Percentiles rank a stretch among this genome's conserved stretches.
Evolutionary conservation across 2,113 vertebrate genomes (phyloP).

Genomic region (Lates calcarifer): DNA sequence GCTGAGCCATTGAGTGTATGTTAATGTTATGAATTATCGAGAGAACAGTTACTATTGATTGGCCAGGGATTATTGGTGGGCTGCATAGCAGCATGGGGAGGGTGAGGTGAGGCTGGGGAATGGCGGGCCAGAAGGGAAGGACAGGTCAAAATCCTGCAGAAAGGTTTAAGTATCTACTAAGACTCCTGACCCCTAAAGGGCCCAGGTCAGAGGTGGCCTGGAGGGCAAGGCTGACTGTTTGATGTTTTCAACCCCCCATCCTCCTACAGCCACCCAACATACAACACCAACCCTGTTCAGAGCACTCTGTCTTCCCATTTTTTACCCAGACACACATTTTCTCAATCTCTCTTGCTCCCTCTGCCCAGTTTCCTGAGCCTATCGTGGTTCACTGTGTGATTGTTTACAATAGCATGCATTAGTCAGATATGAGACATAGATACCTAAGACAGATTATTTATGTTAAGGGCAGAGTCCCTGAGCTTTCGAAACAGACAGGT

Average conservation of each 20-base stretch:
- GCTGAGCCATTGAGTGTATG: conserved; percentile 87
- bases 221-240: conserved; percentile 70
- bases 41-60: conserved; percentile 90
- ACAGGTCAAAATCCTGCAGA: conserved; percentile 80
- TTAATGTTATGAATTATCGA: conserved; percentile 92
- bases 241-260: conserved; percentile 44
- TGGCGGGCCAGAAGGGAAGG: conserved; percentile 64
- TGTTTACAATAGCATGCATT: conserved; percentile 76
- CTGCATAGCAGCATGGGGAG: conserved; percentile 59
- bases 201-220: conserved; percentile 80
- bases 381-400: conserved; percentile 34
- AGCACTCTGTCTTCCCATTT: conserved; percentile 11
- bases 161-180: conserved; percentile 82
- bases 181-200: conserved; percentile 77
- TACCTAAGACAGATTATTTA: conserved; percentile 71
- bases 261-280: conserved; percentile 10
- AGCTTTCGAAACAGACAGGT: conserved; percentile 61
- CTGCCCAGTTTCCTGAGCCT: conserved; percentile 34
- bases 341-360: conserved; percentile 14
- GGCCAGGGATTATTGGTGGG: conserved; percentile 85
- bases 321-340: conserved; percentile 37
- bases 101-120: conserved; percentile 53
- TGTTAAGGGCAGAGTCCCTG: conserved; percentile 64
- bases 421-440: conserved; percentile 72
- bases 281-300: conserved; percentile 28